Evolutionary conservation across 1,140 invertebrate species (phyloP).

Genomic region (Megathymus violae): DNA sequence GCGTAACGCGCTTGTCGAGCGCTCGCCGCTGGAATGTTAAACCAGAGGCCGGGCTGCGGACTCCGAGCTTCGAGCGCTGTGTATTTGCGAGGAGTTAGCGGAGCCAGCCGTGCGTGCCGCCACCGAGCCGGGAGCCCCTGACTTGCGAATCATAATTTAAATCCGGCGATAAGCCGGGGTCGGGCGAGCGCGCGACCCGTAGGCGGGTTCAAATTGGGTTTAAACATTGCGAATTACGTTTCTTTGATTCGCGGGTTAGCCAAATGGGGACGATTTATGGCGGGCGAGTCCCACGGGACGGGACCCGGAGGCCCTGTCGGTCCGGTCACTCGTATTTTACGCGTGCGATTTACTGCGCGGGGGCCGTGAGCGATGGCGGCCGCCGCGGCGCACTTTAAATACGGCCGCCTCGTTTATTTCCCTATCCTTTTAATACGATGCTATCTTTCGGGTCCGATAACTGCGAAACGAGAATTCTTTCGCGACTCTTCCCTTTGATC

Average conservation of each 20-base stretch:
- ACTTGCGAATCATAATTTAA: constrained; percentile 30
- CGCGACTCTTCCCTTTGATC: constrained; percentile 48
- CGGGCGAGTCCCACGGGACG: constrained; percentile 45
- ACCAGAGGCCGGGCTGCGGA: no score
- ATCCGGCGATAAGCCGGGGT: no score
- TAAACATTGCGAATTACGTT: constrained; percentile 73
- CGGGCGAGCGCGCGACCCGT: constrained; percentile 7
- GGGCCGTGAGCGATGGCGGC: constrained; percentile 24
- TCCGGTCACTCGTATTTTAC: constrained; percentile 27
- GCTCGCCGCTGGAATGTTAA: constrained; percentile 18
- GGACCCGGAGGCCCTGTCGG: constrained; percentile 16
- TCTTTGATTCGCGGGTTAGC: constrained; percentile 71
- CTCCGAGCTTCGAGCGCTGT: no score
- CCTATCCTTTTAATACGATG: constrained; percentile 65
- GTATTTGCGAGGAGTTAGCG: constrained; percentile 24
- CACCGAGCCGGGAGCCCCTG: background rate
- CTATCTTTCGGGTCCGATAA: constrained; percentile 62
- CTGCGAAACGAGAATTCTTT: constrained; percentile 49
- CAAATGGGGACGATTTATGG: constrained; percentile 71
- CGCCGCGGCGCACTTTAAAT: constrained; percentile 36
- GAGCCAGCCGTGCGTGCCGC: constrained; percentile 24
- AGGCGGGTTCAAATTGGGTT: constrained; percentile 55
- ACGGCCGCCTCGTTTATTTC: constrained; percentile 49
- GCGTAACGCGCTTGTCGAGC: constrained; percentile 27
- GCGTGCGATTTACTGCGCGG: constrained; percentile 32